Evolutionary conservation across 2,797 vertebrate genomes (phyloP).

Genomic region (Dallia pectoralis): DNA sequence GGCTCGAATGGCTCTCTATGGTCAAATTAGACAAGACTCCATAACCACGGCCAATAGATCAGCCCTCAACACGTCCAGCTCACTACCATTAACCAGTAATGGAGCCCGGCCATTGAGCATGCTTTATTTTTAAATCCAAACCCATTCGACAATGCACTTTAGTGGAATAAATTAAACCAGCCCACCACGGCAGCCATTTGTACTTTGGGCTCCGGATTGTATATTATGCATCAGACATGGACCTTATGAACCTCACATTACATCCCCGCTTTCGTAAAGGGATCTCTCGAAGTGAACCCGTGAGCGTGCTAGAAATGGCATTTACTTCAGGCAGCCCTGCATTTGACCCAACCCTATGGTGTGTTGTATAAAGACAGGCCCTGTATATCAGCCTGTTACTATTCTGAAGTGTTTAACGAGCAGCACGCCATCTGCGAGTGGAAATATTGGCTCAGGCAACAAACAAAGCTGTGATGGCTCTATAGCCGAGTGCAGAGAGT

Average conservation of each 20-base stretch:
- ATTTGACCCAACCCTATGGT: neutral
- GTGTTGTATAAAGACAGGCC: neutral
- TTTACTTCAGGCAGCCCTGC: neutral
- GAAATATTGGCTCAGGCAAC: too few relatives aligned
- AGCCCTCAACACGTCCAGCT: conserved; percentile 1
- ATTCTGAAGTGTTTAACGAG: neutral
- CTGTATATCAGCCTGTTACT: neutral
- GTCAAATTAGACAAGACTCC: neutral
- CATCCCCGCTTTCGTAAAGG: neutral
- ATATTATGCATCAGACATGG: neutral
- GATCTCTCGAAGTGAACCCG: neutral
- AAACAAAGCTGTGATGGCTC: too few relatives aligned
- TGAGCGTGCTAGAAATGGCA: neutral
- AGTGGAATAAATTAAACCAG: conserved; percentile 1
- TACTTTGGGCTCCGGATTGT: neutral
- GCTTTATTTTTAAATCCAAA: neutral
- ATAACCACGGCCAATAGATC: neutral
- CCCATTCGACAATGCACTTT: conserved; percentile 1
- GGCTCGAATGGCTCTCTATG: neutral
- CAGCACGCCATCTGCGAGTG: neutral
- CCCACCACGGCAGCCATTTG: neutral
- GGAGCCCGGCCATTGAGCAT: neutral
- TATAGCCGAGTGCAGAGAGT: too few relatives aligned
- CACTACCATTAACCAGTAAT: neutral
- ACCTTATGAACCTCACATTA: neutral